A percentile compares a stretch with the other conserved stretches of the same genome.
These are phyloP conservation scores for Coleophora flavipennella DNA, from an alignment of 2,888 invertebrate species.

Conservation along the genomic window DNA sequence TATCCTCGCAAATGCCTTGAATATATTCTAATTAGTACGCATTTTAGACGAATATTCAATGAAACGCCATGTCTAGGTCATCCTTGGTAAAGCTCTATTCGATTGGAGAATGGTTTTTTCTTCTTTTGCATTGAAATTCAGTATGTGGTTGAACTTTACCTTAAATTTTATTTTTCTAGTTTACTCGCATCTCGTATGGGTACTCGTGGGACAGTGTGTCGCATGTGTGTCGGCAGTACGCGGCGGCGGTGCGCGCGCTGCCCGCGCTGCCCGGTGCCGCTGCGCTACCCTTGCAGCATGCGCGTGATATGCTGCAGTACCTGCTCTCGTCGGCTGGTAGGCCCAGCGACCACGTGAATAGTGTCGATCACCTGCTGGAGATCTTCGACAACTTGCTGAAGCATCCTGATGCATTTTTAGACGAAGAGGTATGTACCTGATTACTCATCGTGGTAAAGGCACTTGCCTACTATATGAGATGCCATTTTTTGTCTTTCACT, in stretches of 20 bases:
- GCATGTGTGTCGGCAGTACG: slow-evolving; percentile 69
- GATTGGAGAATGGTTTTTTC: too few species aligned
- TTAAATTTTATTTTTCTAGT: slow-evolving; percentile 33
- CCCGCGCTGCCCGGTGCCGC: slow-evolving; percentile 77
- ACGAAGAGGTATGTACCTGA: slow-evolving; percentile 78
- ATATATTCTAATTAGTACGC: too few species aligned
- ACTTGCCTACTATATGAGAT: too few species aligned
- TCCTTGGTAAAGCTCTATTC: too few species aligned
- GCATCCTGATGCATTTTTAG: slow-evolving; percentile 77
- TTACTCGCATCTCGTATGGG: slow-evolving; percentile 67
- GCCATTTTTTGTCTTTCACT: too few species aligned
- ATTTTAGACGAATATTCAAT: too few species aligned
- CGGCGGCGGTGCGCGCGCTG: slow-evolving; percentile 64
- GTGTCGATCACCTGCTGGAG: slow-evolving; percentile 77
- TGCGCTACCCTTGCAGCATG: slow-evolving; percentile 71
- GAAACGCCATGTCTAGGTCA: too few species aligned
- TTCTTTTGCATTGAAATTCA: too few species aligned
- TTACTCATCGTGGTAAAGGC: too few species aligned
- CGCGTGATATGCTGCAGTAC: slow-evolving; percentile 73
- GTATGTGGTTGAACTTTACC: too few species aligned
- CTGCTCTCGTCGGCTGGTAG: slow-evolving; percentile 41
- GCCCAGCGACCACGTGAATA: slow-evolving; percentile 53
- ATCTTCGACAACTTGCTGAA: slow-evolving; percentile 54
- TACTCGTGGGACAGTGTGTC: slow-evolving; percentile 75
- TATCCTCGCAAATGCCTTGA: too few species aligned